Percentiles rank a stretch among this genome's conserved stretches.
Conservation (phyloP, 1,140 invertebrate species). For the Nasonia giraulti region DNA sequence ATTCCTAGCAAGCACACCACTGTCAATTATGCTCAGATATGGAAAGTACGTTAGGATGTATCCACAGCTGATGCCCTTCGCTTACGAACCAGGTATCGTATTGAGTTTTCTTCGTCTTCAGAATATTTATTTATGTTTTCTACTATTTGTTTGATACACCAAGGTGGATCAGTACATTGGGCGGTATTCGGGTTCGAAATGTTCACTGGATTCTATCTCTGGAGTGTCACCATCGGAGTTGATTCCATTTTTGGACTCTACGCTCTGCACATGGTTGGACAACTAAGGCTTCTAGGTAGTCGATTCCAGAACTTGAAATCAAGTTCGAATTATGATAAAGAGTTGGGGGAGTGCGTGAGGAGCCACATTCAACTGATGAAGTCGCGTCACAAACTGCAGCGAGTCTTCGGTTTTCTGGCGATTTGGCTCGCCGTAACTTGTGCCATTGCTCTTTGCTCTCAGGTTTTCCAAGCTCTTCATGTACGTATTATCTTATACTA, state of each 20-base stretch:
- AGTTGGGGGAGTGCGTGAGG: slow-evolving; percentile 46
- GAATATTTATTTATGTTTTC: neutral
- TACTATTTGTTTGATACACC: neutral
- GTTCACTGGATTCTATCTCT: slow-evolving; percentile 44
- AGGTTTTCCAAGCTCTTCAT: slow-evolving; percentile 58
- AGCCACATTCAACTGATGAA: slow-evolving; percentile 49
- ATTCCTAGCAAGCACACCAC: neutral
- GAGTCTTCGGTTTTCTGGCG: slow-evolving; percentile 56
- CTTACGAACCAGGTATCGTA: slow-evolving; percentile 35
- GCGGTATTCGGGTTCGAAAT: slow-evolving; percentile 51
- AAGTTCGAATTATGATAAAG: slow-evolving; percentile 11
- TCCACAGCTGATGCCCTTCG: slow-evolving; percentile 19
- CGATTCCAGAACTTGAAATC: slow-evolving; percentile 51
- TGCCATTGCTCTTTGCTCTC: slow-evolving; percentile 56
- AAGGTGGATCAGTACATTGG: slow-evolving; percentile 49
- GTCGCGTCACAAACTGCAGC: slow-evolving; percentile 51
- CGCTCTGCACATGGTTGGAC: slow-evolving; percentile 56
- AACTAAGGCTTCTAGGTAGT: slow-evolving; percentile 44
- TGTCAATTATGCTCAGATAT: neutral
- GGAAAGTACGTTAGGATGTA: slow-evolving; percentile 27
- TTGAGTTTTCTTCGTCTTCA: neutral
- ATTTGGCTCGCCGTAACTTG: slow-evolving; percentile 54
- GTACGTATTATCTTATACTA: slow-evolving; percentile 41
- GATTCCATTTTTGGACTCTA: slow-evolving; percentile 59
- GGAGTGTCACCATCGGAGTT: slow-evolving; percentile 51